phyloP scores from a whole-genome alignment of 2,113 vertebrate genomes.

The Perca flavescens region DNA sequence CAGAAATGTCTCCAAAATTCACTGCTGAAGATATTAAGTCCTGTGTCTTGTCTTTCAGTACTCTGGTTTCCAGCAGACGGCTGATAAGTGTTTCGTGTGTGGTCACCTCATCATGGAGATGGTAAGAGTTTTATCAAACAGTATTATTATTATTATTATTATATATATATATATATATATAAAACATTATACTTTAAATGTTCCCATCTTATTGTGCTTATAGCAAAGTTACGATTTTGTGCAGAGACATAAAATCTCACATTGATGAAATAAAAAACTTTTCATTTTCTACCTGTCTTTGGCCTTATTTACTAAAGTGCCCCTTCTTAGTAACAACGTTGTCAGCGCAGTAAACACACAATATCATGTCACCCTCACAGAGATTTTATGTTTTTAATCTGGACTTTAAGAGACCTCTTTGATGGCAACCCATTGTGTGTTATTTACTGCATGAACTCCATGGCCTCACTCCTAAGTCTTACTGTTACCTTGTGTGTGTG shows the following conservation, averaged over 20 bases:
- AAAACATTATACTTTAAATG: too few relatives aligned
- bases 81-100: constrained; percentile 98
- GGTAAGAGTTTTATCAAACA: constrained; percentile 84
- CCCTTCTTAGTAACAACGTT: neutral
- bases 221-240: neutral
- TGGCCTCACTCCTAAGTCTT: constrained; percentile 9
- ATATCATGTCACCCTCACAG: neutral
- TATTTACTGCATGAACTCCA: neutral
- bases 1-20: neutral
- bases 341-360: neutral
- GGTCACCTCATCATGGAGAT: constrained; percentile 99
- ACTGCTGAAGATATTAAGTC: neutral
- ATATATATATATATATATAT: too few relatives aligned
- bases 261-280: neutral
- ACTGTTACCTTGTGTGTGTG: neutral
- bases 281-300: neutral
- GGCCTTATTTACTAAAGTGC: too few relatives aligned
- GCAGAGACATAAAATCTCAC: neutral
- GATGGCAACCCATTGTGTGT: neutral
- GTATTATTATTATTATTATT: too few relatives aligned
- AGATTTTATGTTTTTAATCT: constrained; percentile 15
- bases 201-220: neutral
- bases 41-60: constrained; percentile 85
- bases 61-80: constrained; percentile 99
- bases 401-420: neutral